phyloP scores from a whole-genome alignment of 1,140 invertebrate species.

The Drosophila novamexicana region DNA sequence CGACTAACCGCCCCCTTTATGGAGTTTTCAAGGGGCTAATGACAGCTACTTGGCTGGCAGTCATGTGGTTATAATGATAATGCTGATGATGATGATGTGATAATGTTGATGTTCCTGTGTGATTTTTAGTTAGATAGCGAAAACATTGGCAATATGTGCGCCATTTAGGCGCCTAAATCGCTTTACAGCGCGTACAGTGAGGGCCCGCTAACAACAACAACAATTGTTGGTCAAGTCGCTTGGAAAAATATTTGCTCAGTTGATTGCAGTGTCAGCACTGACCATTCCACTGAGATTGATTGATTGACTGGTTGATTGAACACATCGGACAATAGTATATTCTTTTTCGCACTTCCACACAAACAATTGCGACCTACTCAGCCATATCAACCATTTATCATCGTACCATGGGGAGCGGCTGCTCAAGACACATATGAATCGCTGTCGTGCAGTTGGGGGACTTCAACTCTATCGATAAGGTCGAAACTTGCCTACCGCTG shows the following conservation, averaged over 20 bases:
- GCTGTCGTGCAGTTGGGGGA: background rate
- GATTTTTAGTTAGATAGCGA: conserved; percentile 37
- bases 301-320: conserved; percentile 53
- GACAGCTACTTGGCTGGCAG: conserved; percentile 3
- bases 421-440: conserved; percentile 39
- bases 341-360: conserved; percentile 25
- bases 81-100: conserved; percentile 43
- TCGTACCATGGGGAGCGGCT: conserved; percentile 5
- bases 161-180: conserved; percentile 11
- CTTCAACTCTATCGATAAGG: conserved; percentile 8
- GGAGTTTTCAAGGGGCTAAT: too few relatives aligned
- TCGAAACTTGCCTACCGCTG: background rate
- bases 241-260: conserved; percentile 58
- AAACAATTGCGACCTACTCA: too few relatives aligned
- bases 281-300: conserved; percentile 26
- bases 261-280: conserved; percentile 65
- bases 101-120: conserved; percentile 53
- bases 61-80: conserved; percentile 16
- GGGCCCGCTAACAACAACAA: background rate
- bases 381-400: conserved; percentile 44
- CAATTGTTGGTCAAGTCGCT: conserved; percentile 33
- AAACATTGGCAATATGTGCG: conserved; percentile 8
- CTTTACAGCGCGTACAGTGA: background rate
- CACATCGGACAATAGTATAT: conserved; percentile 27
- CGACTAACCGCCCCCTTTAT: background rate